Percentiles rank a stretch among this genome's conserved stretches.
Conservation (phyloP, 2,113 vertebrate species). For the Alligator sinensis region DNA sequence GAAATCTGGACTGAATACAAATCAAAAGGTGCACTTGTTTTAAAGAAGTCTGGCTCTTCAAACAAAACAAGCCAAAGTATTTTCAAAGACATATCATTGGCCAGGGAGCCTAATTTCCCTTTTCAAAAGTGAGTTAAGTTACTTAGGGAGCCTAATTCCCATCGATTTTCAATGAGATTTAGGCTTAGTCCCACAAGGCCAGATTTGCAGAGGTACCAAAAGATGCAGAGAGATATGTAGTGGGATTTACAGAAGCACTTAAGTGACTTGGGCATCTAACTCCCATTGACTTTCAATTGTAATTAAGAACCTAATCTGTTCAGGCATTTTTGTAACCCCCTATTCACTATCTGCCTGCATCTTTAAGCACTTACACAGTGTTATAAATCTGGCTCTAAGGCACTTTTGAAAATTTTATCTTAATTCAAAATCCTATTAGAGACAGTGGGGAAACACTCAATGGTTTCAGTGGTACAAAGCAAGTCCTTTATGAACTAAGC, state of each 20-base stretch:
- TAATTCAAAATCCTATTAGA: neutral
- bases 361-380: neutral
- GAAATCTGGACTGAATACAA: neutral
- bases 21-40: neutral
- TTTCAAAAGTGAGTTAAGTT: no score
- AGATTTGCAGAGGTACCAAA: no score
- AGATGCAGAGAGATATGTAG: no score
- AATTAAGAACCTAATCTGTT: neutral
- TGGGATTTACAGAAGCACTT: neutral
- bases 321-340: neutral
- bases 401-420: neutral
- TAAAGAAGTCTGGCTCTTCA: neutral
- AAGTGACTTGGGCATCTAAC: neutral
- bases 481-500: neutral
- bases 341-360: neutral
- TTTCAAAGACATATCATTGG: neutral
- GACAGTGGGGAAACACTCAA: neutral
- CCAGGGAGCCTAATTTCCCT: no score
- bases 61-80: neutral
- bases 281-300: neutral
- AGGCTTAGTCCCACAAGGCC: no score
- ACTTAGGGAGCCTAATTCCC: no score
- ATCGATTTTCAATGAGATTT: no score
- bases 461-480: neutral
- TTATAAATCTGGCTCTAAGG: neutral